Base-by-base conservation (phyloP, 1,140 invertebrate species). In the Pseudomyrmex cubaensis region DNA sequence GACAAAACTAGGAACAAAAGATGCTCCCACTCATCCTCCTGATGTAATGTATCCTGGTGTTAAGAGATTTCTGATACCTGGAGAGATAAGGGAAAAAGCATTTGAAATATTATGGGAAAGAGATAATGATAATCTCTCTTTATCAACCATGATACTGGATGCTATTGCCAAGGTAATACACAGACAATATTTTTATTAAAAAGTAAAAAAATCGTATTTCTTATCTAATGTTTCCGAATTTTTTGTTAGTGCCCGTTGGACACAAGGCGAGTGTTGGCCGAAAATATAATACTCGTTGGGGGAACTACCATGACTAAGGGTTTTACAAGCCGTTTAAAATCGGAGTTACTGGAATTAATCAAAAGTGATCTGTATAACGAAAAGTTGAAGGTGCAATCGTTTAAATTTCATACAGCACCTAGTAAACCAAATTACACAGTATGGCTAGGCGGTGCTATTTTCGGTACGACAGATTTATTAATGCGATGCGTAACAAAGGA, bases 371-470 rank as follows among this genome's bases (percentile, higher is more conserved):
- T 95, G 20, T 98, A 98, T 91, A 94, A 95, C 10, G 93, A 96
- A 0, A 95, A 95, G 83, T 93, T 98, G 22, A 95, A 96, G 86
- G 91, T 97, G 15, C 94, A 95, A 82, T 95, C 93, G n/a, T 97
- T 98, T 87, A 97, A 96, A 91, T 97, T 98, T 90, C 97, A 98
- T 90, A 94, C 95, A 13, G 94, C 96, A 22, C 97, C 98, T 7
- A 96, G 96, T 57, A 97, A 97, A 91, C 96, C 97, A 70, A 99
- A 99, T 94, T 98, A 97, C 91, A 96, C 96, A 7, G 95, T 96
- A 44, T 98, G 98, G 98, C 93, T 98, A 12, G 98, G 98, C 92
- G 97, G 97, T 73, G 96, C 98, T 15, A 96, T 99, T 84, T 97
- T 97, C 92, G 97, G 97, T 5, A 96, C 97, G 9, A 97, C 98